Evolutionary conservation across 2,888 invertebrate genomes (phyloP).

Genomic region (Sinohyriopsis cumingii): DNA sequence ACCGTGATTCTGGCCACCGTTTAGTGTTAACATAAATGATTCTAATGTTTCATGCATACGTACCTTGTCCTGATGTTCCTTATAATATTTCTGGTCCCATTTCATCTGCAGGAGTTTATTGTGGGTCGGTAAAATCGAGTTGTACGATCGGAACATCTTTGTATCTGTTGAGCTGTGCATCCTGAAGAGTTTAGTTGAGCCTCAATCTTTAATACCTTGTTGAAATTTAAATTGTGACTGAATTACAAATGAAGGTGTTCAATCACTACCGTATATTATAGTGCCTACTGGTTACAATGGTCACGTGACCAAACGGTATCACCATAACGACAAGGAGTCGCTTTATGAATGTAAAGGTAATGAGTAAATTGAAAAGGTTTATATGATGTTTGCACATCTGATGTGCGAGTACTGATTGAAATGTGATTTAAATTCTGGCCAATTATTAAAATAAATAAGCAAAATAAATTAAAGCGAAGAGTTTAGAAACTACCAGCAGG

Average conservation of each 20-base stretch:
- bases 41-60: conserved; percentile 27
- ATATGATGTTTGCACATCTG: no score
- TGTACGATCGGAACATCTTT: conserved; percentile 69
- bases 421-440: no score
- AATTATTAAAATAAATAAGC: no score
- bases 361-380: no score
- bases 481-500: no score
- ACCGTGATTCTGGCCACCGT: no score
- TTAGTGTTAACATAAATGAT: conserved; percentile 18
- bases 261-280: conserved; percentile 9
- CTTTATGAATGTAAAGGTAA: conserved; percentile 5
- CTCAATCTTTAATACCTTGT: neutral
- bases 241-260: conserved; percentile 10
- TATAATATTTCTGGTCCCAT: conserved; percentile 71
- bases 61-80: conserved; percentile 69
- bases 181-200: conserved; percentile 2
- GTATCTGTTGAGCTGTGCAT: conserved; percentile 41
- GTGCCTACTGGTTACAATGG: conserved; percentile 23
- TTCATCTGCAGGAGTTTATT: conserved; percentile 69
- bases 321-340: conserved; percentile 46
- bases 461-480: no score
- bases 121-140: conserved; percentile 67
- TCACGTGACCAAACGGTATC: conserved; percentile 55
- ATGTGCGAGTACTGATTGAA: no score
- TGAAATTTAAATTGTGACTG: neutral